These are phyloP conservation scores for Dendrolimus pini DNA, from an alignment of 2,888 invertebrate species.

Conservation along the genomic window DNA sequence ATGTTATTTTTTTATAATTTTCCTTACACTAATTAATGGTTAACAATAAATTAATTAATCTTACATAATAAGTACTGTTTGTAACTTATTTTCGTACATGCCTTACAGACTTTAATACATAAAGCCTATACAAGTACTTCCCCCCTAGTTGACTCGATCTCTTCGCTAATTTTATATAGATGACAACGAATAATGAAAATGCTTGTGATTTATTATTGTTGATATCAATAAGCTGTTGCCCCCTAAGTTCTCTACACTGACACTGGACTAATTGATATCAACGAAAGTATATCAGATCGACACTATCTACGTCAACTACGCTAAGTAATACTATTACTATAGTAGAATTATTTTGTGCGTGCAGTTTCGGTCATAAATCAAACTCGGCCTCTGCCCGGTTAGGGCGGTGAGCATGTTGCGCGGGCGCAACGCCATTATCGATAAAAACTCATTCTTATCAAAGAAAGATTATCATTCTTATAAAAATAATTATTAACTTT, in stretches of 20 bases:
- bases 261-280: slow-evolving; percentile 27
- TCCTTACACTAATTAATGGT: slow-evolving; percentile 59
- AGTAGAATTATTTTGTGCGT: no score
- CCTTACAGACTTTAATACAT: slow-evolving; percentile 66
- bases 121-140: slow-evolving; percentile 72
- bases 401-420: no score
- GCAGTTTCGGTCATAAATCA: no score
- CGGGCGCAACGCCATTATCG: no score
- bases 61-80: slow-evolving; percentile 49
- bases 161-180: slow-evolving; percentile 12
- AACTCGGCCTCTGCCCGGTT: no score
- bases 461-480: no score
- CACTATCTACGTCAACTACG: no score
- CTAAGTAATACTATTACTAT: no score
- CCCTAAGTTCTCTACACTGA: slow-evolving; percentile 24
- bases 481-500: no score
- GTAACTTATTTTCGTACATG: slow-evolving; percentile 54
- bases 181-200: slow-evolving; percentile 15
- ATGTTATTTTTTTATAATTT: slow-evolving; percentile 37
- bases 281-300: slow-evolving; percentile 9
- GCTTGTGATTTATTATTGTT: slow-evolving; percentile 22
- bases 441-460: no score
- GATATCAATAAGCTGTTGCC: slow-evolving; percentile 28
- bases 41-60: slow-evolving; percentile 56
- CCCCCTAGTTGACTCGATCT: slow-evolving; percentile 6